phyloP scores from a whole-genome alignment of 1,140 invertebrate genomes.

The Sycobia sp. region DNA sequence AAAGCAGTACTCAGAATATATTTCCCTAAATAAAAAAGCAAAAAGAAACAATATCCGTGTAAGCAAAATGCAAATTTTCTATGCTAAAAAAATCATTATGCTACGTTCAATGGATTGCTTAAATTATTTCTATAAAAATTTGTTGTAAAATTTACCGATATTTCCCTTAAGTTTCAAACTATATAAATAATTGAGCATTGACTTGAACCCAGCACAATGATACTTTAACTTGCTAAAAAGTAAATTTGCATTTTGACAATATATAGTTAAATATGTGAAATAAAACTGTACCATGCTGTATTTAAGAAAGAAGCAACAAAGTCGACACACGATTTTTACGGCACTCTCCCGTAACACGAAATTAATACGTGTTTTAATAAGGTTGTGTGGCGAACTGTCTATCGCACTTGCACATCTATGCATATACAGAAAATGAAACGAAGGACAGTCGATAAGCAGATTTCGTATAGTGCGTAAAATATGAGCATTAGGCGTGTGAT shows the following conservation, averaged over 20 bases:
- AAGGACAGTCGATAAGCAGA: slow-evolving; percentile 18
- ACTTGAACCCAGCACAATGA: slow-evolving; percentile 1
- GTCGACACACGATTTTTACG: not conserved
- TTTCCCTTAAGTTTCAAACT: not conserved
- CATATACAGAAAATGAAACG: not conserved
- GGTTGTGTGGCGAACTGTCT: slow-evolving; percentile 8
- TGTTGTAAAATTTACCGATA: not conserved
- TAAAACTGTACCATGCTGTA: not conserved
- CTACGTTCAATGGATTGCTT: not conserved
- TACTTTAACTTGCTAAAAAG: not conserved
- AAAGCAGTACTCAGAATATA: not conserved
- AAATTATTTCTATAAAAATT: slow-evolving; percentile 4
- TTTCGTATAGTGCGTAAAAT: slow-evolving; percentile 26
- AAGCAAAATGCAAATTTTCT: slow-evolving; percentile 4
- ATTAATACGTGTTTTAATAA: not conserved
- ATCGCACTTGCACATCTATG: slow-evolving; percentile 7
- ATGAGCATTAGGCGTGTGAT: slow-evolving; percentile 27
- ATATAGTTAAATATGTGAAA: not conserved
- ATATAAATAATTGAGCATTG: not conserved
- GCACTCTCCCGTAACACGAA: slow-evolving; percentile 12
- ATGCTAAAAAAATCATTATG: not conserved
- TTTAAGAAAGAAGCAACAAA: not conserved
- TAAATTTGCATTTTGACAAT: slow-evolving; percentile 12
- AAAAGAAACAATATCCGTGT: too few species aligned
- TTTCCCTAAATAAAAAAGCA: not conserved